A percentile compares a stretch with the other conserved stretches of the same genome.
Evolutionary conservation across 2,888 invertebrate species (phyloP).

Genomic region (Lasiommata megera): DNA sequence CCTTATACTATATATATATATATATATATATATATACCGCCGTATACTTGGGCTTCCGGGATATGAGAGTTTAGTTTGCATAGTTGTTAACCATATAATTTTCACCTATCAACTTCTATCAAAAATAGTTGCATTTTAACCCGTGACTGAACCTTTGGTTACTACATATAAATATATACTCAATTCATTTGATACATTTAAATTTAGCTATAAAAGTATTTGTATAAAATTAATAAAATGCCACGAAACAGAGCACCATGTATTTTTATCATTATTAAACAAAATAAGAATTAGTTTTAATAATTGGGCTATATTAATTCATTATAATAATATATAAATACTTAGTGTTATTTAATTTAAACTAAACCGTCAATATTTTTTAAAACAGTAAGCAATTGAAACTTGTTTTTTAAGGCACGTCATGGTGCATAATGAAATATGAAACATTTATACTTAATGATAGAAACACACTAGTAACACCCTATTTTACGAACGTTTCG

Average conservation of each 20-base stretch:
- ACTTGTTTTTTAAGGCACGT: not conserved
- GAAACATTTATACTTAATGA: too few species aligned
- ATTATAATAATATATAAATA: constrained; percentile 11
- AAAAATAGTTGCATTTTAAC: constrained; percentile 2
- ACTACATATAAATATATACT: not conserved
- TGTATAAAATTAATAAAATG: constrained; percentile 30
- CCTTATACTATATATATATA: too few species aligned
- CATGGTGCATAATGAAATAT: too few species aligned
- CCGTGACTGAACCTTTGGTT: not conserved
- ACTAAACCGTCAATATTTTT: not conserved
- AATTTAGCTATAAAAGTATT: not conserved
- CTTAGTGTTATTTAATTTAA: not conserved
- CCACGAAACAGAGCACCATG: constrained; percentile 51
- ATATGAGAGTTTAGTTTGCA: too few species aligned
- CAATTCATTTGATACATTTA: not conserved
- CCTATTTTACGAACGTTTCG: not conserved
- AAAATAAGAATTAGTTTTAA: constrained; percentile 11
- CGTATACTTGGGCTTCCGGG: too few species aligned
- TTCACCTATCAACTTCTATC: not conserved
- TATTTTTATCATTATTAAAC: constrained; percentile 7
- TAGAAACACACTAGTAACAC: not conserved
- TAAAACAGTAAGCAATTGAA: not conserved
- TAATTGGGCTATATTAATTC: constrained; percentile 11
- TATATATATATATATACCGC: too few species aligned
- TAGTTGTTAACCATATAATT: not conserved